Percentiles rank a stretch among this genome's conserved stretches.
These are phyloP conservation scores for Tigriopus californicus DNA, from an alignment of 2,888 invertebrate species.

Conservation along the genomic window DNA sequence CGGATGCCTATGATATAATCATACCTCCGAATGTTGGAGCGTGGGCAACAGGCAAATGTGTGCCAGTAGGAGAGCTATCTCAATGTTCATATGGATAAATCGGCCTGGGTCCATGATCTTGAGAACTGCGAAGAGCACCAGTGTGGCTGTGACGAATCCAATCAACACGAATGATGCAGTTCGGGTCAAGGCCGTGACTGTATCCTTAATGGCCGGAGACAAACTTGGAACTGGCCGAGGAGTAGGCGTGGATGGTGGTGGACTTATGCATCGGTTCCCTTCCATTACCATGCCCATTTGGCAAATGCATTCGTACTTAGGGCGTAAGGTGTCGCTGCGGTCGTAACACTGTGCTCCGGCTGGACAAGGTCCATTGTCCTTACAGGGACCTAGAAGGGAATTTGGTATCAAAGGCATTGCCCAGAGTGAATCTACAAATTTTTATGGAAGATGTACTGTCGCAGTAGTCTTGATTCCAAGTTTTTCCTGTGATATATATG, in stretches of 20 bases:
- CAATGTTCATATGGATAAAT: conserved; percentile 3
- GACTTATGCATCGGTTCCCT: background rate
- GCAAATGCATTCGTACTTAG: background rate
- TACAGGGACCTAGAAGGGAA: background rate
- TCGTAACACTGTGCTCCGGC: background rate
- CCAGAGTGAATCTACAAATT: background rate
- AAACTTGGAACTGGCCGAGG: background rate
- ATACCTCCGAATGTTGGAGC: too few species aligned
- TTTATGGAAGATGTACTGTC: background rate
- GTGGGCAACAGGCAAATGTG: background rate
- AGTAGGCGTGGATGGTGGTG: background rate
- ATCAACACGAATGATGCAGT: background rate
- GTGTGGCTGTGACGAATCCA: background rate
- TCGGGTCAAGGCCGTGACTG: background rate
- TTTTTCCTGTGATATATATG: too few species aligned
- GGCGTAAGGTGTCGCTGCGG: background rate
- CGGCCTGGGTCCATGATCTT: background rate
- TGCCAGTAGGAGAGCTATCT: background rate
- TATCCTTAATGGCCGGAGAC: background rate
- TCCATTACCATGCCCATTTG: conserved; percentile 2
- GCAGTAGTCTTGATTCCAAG: background rate
- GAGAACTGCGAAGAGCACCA: background rate
- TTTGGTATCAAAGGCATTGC: background rate
- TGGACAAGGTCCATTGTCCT: background rate
- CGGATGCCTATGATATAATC: too few species aligned